Percentiles rank a stretch among this genome's conserved stretches.
These are phyloP conservation scores for Silurus lanzhouensis DNA, from an alignment of 2,797 vertebrate species.

Conservation along the genomic window DNA sequence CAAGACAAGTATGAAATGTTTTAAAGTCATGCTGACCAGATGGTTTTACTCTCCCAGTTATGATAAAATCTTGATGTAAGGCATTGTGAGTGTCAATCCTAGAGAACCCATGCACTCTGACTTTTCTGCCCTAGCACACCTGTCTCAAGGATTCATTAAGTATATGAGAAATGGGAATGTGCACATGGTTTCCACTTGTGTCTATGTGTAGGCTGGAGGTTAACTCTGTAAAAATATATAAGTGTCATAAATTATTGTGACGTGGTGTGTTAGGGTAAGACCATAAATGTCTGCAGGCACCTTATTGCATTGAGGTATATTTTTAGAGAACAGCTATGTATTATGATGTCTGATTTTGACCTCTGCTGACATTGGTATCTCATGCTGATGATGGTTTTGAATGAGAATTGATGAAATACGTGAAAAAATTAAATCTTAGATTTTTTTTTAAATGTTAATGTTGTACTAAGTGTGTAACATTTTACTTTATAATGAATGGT, in stretches of 20 bases:
- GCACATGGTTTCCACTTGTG: conserved; percentile 11
- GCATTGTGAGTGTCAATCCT: not conserved
- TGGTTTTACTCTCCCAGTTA: conserved; percentile 17
- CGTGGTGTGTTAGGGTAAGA: not conserved
- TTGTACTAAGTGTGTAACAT: not conserved
- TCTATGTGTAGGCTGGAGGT: not conserved
- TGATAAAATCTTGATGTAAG: conserved; percentile 31
- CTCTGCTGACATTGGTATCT: not conserved
- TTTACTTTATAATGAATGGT: not conserved
- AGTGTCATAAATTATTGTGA: not conserved
- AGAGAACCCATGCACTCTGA: not conserved
- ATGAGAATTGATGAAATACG: conserved; percentile 3
- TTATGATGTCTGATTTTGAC: not conserved
- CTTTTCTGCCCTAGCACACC: not conserved
- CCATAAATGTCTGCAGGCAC: not conserved
- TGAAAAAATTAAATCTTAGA: not conserved
- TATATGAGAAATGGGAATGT: not conserved
- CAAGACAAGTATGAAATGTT: not conserved
- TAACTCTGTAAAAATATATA: not conserved
- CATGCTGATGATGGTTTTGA: not conserved
- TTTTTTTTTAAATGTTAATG: not conserved
- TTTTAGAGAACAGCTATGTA: not conserved
- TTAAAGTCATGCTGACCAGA: conserved; percentile 21
- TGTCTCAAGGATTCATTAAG: not conserved
- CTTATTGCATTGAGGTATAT: not conserved